Base-by-base conservation (phyloP, 2,113 vertebrate genomes). In the Oceanites oceanicus region DNA sequence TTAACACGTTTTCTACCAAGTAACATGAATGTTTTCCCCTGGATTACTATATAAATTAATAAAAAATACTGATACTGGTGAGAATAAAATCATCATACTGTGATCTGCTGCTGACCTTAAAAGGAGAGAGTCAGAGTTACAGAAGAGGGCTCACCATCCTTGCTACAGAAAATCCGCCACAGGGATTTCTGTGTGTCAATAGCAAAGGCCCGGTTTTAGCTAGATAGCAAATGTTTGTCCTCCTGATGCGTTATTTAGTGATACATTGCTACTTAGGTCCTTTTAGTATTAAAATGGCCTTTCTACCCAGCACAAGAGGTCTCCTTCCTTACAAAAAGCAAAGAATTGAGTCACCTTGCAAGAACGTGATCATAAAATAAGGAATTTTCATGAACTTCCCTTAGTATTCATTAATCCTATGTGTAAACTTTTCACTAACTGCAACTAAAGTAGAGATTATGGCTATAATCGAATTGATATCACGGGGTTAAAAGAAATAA, bases 91-190 rank as follows among this genome's bases (percentile, higher is more conserved):
- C 2, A 26, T 25, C 4, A 0, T 52, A 9, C 23, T 40, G 34
- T 36, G 55, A 15, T 38, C 29, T 80, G 45, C 53, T 82, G 62
- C 38, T 68, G 71, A 32, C 32, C 27, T 84, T 71, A 29, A 50
- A 49, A 8, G 25, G 29, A 34, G 20, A 67, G 27, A 52, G 9
- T 27, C 23, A 25, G 11, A 5, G 11, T 30, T 62, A 44, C n/a
- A 38, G 22, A n/a, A 72, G 5, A 40, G 45, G 20, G 19, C 42
- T 94, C 0, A 0, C 27, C 15, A 23, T 11, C 42, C 47, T 67
- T 0, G 1, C 16, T 45, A 2, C 3, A 23, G 30, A 45, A 44
- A 70, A 42, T 49, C 61, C 80, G 47, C 23, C 21, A 6, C 63
- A 6, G 38, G 13, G 15, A 11, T 71, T 80, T 76, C 19, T 13